phyloP scores from a whole-genome alignment of 2,888 invertebrate genomes.

The Hypercompe scribonia region DNA sequence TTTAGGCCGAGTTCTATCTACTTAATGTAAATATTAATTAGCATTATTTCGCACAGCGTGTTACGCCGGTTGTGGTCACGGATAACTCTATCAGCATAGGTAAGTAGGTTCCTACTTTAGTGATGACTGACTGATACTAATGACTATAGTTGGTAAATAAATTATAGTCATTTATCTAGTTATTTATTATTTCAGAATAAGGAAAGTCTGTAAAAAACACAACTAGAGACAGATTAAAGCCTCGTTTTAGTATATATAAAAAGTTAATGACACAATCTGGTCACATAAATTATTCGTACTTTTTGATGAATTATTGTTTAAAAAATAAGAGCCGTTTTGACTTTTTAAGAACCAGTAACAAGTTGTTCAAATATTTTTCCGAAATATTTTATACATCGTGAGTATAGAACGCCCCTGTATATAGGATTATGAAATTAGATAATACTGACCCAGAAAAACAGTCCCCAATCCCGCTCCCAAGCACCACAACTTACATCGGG shows the following conservation, averaged over 20 bases:
- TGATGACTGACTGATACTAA: too few relatives aligned
- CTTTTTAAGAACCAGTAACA: not conserved
- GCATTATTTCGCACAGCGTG: not conserved
- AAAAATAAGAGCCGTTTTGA: not conserved
- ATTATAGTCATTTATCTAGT: not conserved
- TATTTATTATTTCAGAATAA: not conserved
- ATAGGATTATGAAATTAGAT: not conserved
- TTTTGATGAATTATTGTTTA: too few relatives aligned
- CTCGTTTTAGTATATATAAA: not conserved
- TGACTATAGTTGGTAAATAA: not conserved
- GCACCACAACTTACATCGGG: conserved; percentile 22
- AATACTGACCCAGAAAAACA: conserved; percentile 26
- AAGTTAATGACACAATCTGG: not conserved
- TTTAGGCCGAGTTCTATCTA: not conserved
- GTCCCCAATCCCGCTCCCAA: conserved; percentile 15
- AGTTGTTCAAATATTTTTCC: not conserved
- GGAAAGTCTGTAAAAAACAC: not conserved
- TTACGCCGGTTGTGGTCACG: not conserved
- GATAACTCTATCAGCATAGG: not conserved
- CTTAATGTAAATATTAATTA: not conserved
- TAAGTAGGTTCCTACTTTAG: too few relatives aligned
- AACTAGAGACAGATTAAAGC: not conserved
- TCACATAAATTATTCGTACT: not conserved
- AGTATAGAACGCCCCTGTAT: not conserved
- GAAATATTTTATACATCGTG: not conserved